Base-by-base conservation (phyloP, 1,140 invertebrate species). In the Lasaia peninsularis region DNA sequence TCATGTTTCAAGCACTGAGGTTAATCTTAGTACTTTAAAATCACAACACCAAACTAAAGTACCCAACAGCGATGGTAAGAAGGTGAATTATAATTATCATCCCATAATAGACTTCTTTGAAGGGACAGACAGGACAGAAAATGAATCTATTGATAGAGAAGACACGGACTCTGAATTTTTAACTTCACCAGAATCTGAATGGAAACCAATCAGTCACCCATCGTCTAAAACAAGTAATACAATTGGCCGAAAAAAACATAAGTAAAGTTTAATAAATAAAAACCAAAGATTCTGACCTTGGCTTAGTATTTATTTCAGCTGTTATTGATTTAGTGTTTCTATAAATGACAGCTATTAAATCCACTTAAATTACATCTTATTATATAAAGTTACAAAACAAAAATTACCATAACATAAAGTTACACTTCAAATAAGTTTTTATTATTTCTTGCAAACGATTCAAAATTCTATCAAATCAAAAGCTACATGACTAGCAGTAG, bases 31-130 rank as follows among this genome's bases (percentile, higher is more conserved):
- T 35, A 71, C 64, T 18, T 64, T 60, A 32, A 73, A 54, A 55
- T 62, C 69, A 33, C 61, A 61, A 44, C 74, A 80, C 33, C 62
- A 73, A 35, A 71, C 20, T 50, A 67, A 68, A 58, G 20, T 58
- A 32, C 63, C 64, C 20, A 61, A 57, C 7, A 56, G 63, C 0
- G 74, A 72, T 65, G 68, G 68, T 18, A 91, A 91, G 73, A 88
- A 92, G 69, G 91, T 95, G 33, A 96, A 96, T 85, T 96, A 96
- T 70, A 95, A 94, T 75, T 96, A 96, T 71, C 95, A 96, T 80
- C 95, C 95, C 2, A 96, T 96, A 52, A 95, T 96, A 62, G 94
- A 96, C 69, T 96, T 95, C 78, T 96, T 96, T 75, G 93, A 92
- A 53, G 78, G 72, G 37, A 80, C 77, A 49, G 77, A 80, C 55